These are phyloP conservation scores for Lepidurus apus DNA, from an alignment of 1,140 invertebrate species.

Conservation along the genomic window DNA sequence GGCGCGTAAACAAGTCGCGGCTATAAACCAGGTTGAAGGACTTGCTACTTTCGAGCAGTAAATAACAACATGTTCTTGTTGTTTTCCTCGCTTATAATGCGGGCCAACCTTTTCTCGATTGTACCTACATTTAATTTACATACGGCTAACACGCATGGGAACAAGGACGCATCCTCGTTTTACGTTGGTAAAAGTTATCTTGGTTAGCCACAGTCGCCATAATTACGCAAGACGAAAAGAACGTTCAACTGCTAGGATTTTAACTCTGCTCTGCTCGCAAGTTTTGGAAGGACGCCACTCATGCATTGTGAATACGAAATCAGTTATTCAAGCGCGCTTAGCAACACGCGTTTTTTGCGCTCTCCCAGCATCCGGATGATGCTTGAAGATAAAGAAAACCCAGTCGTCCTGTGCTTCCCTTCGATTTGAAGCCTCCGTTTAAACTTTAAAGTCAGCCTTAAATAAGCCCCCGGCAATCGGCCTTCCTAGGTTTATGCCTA, in stretches of 20 bases:
- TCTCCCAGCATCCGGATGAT: background rate
- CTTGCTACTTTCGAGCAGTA: background rate
- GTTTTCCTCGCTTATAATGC: background rate
- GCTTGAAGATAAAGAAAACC: background rate
- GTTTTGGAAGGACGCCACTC: background rate
- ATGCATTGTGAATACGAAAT: background rate
- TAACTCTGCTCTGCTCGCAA: background rate
- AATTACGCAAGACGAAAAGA: background rate
- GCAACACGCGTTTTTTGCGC: background rate
- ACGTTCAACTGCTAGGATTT: background rate
- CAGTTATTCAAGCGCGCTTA: background rate
- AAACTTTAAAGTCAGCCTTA: too few species aligned
- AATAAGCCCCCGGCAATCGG: too few species aligned
- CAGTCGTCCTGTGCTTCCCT: background rate
- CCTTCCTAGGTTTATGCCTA: too few species aligned
- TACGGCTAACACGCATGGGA: background rate
- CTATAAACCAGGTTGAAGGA: background rate
- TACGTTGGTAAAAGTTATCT: too few species aligned
- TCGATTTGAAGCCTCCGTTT: background rate
- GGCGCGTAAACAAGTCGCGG: background rate
- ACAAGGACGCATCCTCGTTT: too few species aligned
- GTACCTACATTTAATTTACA: background rate
- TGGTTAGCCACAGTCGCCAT: background rate
- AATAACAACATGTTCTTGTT: slow-evolving; percentile 11
- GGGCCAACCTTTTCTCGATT: background rate